Conservation (phyloP, 2,113 vertebrate genomes). For the Plotosus lineatus region DNA sequence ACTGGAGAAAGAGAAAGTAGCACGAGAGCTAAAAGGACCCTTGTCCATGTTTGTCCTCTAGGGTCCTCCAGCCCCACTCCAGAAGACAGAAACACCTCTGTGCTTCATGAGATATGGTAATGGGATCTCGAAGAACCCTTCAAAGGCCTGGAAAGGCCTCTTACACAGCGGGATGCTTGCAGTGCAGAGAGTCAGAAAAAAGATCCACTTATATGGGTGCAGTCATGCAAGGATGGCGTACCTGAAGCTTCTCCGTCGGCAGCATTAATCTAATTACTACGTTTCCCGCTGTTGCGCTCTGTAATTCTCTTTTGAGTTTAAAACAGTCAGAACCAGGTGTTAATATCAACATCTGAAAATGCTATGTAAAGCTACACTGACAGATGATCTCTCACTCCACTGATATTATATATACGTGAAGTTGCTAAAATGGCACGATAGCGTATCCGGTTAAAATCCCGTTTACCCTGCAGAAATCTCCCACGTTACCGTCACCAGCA, state of each 20-base stretch:
- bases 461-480: too few species aligned
- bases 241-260: conserved; percentile 14
- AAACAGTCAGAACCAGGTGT: not conserved
- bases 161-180: conserved; percentile 47
- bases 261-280: conserved; percentile 31
- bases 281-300: not conserved
- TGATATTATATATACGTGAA: too few species aligned
- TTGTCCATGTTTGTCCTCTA: conserved; percentile 57
- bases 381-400: too few species aligned
- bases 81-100: conserved; percentile 58
- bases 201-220: conserved; percentile 16
- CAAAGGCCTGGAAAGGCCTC: conserved; percentile 69
- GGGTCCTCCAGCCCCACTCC: conserved; percentile 53
- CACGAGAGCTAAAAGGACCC: conserved; percentile 25
- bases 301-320: not conserved
- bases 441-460: too few species aligned
- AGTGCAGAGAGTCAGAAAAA: conserved; percentile 34
- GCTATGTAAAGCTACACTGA: not conserved
- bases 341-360: not conserved
- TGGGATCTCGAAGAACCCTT: conserved; percentile 74
- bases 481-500: too few species aligned
- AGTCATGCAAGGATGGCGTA: conserved; percentile 48
- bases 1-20: conserved; percentile 14
- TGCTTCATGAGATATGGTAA: conserved; percentile 64
- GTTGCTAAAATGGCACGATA: too few species aligned